Conservation (phyloP, 2,113 vertebrate genomes). For the Sialia sialis region DNA sequence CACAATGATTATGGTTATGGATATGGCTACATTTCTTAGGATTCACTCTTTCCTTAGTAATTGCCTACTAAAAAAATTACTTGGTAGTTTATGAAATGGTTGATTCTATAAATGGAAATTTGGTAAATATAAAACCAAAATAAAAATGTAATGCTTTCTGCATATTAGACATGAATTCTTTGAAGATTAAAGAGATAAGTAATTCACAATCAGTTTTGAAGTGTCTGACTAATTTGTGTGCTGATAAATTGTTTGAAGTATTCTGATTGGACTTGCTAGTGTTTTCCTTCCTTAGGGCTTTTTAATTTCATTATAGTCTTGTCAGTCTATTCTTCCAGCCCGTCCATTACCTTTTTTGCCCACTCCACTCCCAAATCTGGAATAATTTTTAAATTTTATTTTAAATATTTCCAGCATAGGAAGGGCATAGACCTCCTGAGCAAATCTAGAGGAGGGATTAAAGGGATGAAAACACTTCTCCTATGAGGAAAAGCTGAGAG, state of each 20-base stretch:
- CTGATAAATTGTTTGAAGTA: not conserved
- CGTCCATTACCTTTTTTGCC: too few species aligned
- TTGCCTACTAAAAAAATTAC: not conserved
- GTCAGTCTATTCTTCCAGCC: not conserved
- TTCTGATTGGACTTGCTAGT: not conserved
- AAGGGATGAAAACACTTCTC: not conserved
- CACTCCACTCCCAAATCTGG: too few species aligned
- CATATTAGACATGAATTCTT: not conserved
- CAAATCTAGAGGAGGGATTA: not conserved
- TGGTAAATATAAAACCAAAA: not conserved
- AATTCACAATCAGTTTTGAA: not conserved
- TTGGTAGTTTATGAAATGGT: not conserved
- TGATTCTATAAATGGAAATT: not conserved
- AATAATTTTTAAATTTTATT: not conserved
- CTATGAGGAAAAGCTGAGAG: not conserved
- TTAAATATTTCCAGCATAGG: not conserved
- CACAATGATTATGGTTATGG: not conserved
- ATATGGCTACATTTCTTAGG: not conserved
- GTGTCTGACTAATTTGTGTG: not conserved
- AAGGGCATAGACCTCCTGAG: not conserved
- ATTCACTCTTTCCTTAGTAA: not conserved
- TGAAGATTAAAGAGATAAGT: not conserved
- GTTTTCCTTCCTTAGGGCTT: not conserved
- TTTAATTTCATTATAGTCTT: not conserved
- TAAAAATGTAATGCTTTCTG: not conserved